Base-by-base conservation (phyloP, 2,888 invertebrate genomes). In the Mimachlamys varia region DNA sequence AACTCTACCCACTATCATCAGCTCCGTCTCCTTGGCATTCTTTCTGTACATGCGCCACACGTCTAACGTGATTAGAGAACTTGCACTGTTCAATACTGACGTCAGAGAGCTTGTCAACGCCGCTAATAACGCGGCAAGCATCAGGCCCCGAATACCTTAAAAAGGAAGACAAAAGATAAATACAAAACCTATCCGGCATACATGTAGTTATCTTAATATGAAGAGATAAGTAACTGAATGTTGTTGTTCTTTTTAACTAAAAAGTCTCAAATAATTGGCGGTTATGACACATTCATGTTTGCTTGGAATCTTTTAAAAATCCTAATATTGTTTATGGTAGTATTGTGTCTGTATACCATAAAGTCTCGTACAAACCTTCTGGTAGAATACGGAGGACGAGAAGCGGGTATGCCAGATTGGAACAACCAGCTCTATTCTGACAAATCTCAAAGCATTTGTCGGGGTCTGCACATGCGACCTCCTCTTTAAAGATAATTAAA, bases 71-170 rank as follows among this genome's bases (percentile, higher is more conserved):
- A 97, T 97, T 91, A 97, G 96, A 4, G 97, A 97, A 89, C 97
- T 97, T 90, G 97, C 97, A 87, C 97, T 97, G 95, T 97, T 97
- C 95, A 97, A 97, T 88, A 97, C 97, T 22, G 97, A 97, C 3
- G 97, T 97, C 44, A 97, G 95, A n/a, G 97, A 97, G 90, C 97
- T 97, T 97, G 97, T 97, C 19, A 97, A 95, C 4, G 97, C 97
- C 10, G 97, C 97, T 94, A 97, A 94, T 96, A 97, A 97, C 3
- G 97, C 97, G 7, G 97, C 97, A 92, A 97, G 94, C 97, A 97
- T 97, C 33, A 97, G 90, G 10, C 97, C 97, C 17, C 96, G 93
- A 55, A 96, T 92, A 90, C 96, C 96, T 96, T 90, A 12, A 37
- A 37, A 19, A 53, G 19, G 19, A 5, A 17, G 12, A 53, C 12